Base-by-base conservation (phyloP, 2,113 vertebrate species). In the Notiomystis cincta region DNA sequence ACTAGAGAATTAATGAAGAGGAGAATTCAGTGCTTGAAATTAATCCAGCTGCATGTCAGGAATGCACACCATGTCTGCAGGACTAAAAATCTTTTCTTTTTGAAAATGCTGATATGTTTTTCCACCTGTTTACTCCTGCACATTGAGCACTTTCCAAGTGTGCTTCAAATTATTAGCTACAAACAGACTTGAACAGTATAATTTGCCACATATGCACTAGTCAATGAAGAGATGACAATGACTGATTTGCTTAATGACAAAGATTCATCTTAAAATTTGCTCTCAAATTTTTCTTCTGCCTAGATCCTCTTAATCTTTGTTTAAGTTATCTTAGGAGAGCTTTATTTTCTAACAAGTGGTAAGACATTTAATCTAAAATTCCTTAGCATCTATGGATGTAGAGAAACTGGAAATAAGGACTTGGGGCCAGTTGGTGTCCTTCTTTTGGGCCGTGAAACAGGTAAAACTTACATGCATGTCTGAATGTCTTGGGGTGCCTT, bases 391-490 rank as follows among this genome's bases (percentile, higher is more conserved):
- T 66, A 22, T 10, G 8, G 15, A 10, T 73, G 15, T 61, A 38
- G 3, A 40, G 44, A 72, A 72, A 60, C 12, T 18, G 17, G 45
- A 86, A 88, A 65, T 73, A 80, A 82, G 24, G 10, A 28, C 4
- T 15, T 58, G 6, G 4, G 31, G 11, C 1, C 6, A 0, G 44
- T 7, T 37, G 5, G 1, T 60, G 5, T 57, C 7, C 4, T 14
- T 54, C 13, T 83, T 79, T 58, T 54, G 23, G 61, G 16, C 8
- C 13, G 37, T 30, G 10, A 66, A 76, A 53, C 4, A 44, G 13
- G 8, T 17, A 48, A 81, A 89, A 58, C 30, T 64, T 42, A 58
- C 58, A 57, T 24, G 9, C 9, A 4, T 45, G 23, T 61, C 24
- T 84, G 15, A 11, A 40, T 40, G 40, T 40, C 40, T 40, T 40